These are phyloP conservation scores for Acomys russatus DNA, from an alignment of 2,797 vertebrate genomes.

Conservation along the genomic window DNA sequence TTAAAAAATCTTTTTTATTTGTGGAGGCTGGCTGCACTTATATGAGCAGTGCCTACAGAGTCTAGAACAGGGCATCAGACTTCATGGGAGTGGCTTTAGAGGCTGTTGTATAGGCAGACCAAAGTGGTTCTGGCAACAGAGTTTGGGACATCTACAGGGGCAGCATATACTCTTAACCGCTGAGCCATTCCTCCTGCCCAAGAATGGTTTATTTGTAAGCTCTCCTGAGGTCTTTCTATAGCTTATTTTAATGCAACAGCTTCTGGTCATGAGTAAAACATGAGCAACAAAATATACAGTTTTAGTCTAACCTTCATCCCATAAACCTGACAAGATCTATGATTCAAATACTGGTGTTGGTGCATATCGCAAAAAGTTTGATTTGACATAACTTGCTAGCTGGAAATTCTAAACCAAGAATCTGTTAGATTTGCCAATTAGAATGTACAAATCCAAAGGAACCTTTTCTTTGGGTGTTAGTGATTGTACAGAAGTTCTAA, in stretches of 20 bases:
- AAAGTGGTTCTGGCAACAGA: not conserved
- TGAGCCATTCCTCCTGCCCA: not conserved
- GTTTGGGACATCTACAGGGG: not conserved
- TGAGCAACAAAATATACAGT: constrained; percentile 16
- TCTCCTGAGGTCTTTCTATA: not conserved
- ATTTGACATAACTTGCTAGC: not conserved
- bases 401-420: not conserved
- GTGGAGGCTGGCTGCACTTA: not conserved
- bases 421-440: not conserved
- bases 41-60: not conserved
- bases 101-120: not conserved
- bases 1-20: not conserved
- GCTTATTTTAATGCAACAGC: not conserved
- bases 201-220: not conserved
- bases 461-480: not conserved
- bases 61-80: not conserved
- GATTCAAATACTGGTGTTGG: not conserved
- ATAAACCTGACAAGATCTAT: constrained; percentile 34
- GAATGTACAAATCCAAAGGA: not conserved
- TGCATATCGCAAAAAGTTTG: not conserved
- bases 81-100: not conserved
- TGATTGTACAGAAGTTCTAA: not conserved
- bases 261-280: constrained; percentile 45
- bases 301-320: not conserved
- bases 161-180: not conserved